phyloP scores from a whole-genome alignment of 2,797 vertebrate genomes.

The Falco columbarius region DNA sequence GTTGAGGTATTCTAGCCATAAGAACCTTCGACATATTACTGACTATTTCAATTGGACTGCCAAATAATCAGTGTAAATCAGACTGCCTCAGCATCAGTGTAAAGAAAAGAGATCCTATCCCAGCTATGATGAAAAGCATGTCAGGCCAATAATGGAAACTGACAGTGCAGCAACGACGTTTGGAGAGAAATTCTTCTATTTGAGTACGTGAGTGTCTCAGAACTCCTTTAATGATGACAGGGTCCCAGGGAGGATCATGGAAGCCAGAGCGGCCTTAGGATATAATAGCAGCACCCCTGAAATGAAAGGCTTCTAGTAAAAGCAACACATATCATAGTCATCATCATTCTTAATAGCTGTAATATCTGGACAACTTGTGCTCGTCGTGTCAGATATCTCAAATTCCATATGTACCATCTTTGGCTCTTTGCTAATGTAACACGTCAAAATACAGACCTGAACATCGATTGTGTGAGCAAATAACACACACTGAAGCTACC shows the following conservation, averaged over 20 bases:
- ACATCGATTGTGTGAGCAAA: not conserved
- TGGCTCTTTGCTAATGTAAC: not conserved
- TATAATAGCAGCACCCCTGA: not conserved
- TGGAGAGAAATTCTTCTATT: not conserved
- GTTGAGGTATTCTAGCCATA: not conserved
- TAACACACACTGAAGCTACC: fast-evolving
- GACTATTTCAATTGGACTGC: not conserved
- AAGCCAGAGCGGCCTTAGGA: not conserved
- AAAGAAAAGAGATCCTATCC: not conserved
- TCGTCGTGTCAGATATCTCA: not conserved
- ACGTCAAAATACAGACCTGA: not conserved
- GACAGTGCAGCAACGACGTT: not conserved
- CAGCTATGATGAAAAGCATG: not conserved
- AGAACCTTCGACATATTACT: not conserved
- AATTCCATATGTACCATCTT: not conserved
- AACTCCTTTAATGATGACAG: not conserved
- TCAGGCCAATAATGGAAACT: not conserved
- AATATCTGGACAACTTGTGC: not conserved
- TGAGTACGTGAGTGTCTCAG: not conserved
- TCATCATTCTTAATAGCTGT: not conserved
- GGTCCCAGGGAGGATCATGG: not conserved
- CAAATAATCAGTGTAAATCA: not conserved
- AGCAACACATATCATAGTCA: not conserved
- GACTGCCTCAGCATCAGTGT: not conserved
- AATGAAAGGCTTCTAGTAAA: not conserved